Percentiles rank a stretch among this genome's conserved stretches.
Evolutionary conservation across 2,113 vertebrate genomes (phyloP).

Genomic region (Cercopithecus mona): DNA sequence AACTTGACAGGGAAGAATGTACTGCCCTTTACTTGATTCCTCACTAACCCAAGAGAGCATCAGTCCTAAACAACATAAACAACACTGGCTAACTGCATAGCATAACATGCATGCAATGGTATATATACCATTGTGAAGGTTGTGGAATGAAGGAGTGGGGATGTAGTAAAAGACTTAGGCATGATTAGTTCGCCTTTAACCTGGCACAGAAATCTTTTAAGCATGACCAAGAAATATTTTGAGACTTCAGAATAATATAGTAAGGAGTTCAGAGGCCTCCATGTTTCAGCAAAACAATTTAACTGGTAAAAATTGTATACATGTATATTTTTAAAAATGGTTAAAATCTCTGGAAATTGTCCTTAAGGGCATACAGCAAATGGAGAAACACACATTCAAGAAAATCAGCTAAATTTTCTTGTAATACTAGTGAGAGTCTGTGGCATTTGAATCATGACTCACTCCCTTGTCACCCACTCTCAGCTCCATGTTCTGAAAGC

Average conservation of each 20-base stretch:
- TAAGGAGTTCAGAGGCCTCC: background rate
- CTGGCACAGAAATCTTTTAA: background rate
- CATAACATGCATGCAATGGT: too few species aligned
- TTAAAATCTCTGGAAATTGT: background rate
- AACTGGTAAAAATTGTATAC: background rate
- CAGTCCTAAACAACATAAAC: background rate
- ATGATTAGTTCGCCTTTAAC: background rate
- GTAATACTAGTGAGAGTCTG: background rate
- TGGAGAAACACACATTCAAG: background rate
- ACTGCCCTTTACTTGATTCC: background rate
- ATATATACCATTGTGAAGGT: too few species aligned
- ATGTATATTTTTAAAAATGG: background rate
- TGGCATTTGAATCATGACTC: background rate
- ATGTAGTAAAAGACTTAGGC: background rate
- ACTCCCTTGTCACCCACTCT: background rate
- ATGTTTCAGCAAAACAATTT: background rate
- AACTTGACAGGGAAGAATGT: background rate
- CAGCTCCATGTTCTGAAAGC: background rate
- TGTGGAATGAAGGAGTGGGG: background rate
- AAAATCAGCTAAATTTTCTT: background rate
- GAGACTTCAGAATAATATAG: background rate
- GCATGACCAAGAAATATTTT: background rate
- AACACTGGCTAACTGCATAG: background rate
- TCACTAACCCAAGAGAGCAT: background rate
- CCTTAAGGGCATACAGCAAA: background rate